Conservation (phyloP, 2,797 vertebrate species). For the Synanceia verrucosa region DNA sequence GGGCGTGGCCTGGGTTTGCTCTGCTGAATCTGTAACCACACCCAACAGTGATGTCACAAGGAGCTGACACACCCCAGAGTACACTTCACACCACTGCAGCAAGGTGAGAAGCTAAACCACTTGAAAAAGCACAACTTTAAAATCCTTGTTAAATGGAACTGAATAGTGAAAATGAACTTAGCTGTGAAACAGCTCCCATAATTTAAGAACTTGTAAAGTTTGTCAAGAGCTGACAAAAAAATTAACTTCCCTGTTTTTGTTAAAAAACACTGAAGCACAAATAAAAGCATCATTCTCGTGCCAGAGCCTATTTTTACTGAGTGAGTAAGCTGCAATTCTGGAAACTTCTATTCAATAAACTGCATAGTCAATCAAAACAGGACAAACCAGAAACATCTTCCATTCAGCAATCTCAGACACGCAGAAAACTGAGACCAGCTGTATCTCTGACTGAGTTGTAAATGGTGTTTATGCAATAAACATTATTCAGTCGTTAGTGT, state of each 20-base stretch:
- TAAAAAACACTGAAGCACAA: slow-evolving; percentile 3
- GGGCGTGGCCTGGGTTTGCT: not conserved
- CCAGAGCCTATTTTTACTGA: slow-evolving; percentile 20
- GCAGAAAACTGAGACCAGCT: slow-evolving; percentile 62
- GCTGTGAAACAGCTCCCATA: slow-evolving; percentile 5
- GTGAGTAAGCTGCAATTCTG: not conserved
- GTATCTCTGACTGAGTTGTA: slow-evolving; percentile 69
- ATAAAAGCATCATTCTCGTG: not conserved
- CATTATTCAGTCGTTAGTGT: slow-evolving; percentile 74
- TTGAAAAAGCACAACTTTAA: not conserved
- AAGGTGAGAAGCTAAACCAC: not conserved
- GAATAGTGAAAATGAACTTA: not conserved
- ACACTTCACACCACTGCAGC: not conserved
- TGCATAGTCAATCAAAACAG: slow-evolving; percentile 45
- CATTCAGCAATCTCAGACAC: slow-evolving; percentile 39
- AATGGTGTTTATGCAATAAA: slow-evolving; percentile 76
- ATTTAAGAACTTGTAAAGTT: slow-evolving; percentile 23
- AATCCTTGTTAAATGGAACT: not conserved
- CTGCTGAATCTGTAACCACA: not conserved
- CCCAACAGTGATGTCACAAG: not conserved
- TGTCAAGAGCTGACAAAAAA: slow-evolving; percentile 1
- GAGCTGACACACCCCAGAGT: not conserved
- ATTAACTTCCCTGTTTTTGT: not conserved
- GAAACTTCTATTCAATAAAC: slow-evolving; percentile 31
- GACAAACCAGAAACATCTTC: slow-evolving; percentile 61